Base-by-base conservation (phyloP, 1,140 invertebrate genomes). In the Drosophila sp. region DNA sequence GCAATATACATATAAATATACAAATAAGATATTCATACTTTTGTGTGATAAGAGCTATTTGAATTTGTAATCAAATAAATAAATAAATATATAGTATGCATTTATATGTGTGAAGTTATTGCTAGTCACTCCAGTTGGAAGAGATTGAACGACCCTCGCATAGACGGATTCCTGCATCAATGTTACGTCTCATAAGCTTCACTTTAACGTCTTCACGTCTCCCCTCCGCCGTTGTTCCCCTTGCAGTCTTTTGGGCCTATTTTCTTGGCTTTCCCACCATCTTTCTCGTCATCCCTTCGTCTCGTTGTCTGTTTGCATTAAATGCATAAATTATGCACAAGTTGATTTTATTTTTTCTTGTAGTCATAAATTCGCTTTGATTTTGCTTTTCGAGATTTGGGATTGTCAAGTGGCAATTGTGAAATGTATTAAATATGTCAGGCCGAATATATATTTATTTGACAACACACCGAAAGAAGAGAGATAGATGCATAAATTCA, bases 221-320 rank as follows among this genome's bases (percentile, higher is more conserved):
- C n/a, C n/a, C n/a, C n/a, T n/a, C n/a, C n/a, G n/a, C n/a, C n/a
- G n/a, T n/a, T n/a, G n/a, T n/a, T n/a, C 4, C 13, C n/a, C 29
- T 51, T 48, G 45, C 25, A 32, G 27, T 36, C 18, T 18, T 29
- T 4, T 34, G 29, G 7, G 50, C 8, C 29, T 40, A 41, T 21
- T 27, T 36, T 9, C 6, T 29, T 65, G 9, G 13, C 29, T 50
- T 25, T 51, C 7, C 14, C 45, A 62, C 1, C 59, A 29, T 2
- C 38, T 43, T 64, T n/a, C n/a, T n/a, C n/a, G n/a, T n/a, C n/a
- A n/a, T n/a, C n/a, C n/a, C n/a, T n/a, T n/a, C n/a, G n/a, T n/a
- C n/a, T n/a, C n/a, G n/a, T 86, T 87, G 82, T 78, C 66, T 86
- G 82, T 82, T 86, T 87, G 78, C 82, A 81, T 87, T 87, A 82